phyloP scores from a whole-genome alignment of 37 sponge, comb jelly and placozoan genomes.

The Axinella damicornis region DNA sequence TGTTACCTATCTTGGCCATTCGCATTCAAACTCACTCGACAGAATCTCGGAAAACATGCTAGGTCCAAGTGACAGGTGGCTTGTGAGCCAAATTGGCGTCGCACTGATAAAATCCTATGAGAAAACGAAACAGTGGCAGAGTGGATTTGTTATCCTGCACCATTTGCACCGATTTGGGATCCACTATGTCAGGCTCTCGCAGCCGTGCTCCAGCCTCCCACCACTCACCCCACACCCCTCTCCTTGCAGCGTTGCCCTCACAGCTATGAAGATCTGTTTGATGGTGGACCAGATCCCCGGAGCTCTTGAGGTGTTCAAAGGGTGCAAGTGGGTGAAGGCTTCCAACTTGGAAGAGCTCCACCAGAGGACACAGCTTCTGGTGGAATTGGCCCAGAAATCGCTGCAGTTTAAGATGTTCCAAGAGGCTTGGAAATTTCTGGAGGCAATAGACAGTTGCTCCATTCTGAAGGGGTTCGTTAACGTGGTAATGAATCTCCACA shows the following conservation, averaged over 20 bases:
- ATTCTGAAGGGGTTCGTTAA: background rate
- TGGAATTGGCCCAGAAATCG: conserved; percentile 8
- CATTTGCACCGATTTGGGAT: conserved; percentile 29
- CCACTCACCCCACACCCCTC: conserved; percentile 28
- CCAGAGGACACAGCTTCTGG: conserved; percentile 15
- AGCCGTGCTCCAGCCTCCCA: conserved; percentile 38
- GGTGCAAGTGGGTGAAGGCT: conserved; percentile 29
- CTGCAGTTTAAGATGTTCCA: background rate
- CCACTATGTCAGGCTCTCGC: conserved; percentile 20
- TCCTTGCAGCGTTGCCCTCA: conserved; percentile 14
- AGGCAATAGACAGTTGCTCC: background rate
- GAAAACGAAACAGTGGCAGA: conserved; percentile 23
- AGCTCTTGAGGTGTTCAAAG: conserved; percentile 38
- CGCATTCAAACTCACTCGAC: background rate
- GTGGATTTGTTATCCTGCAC: conserved; percentile 52
- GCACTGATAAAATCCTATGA: conserved; percentile 19
- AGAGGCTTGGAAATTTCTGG: conserved; percentile 23
- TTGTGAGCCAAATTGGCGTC: conserved; percentile 28
- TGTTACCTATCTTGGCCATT: conserved; percentile 6
- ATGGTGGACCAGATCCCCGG: background rate
- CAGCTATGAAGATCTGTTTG: conserved; percentile 36
- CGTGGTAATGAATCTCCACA: conserved; percentile 28
- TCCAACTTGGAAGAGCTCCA: background rate
- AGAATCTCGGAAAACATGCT: background rate
- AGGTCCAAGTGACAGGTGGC: conserved; percentile 29